Percentiles rank a stretch among this genome's conserved stretches.
phyloP scores from a whole-genome alignment of 2,888 invertebrate genomes.

The Scaeva pyrastri region DNA sequence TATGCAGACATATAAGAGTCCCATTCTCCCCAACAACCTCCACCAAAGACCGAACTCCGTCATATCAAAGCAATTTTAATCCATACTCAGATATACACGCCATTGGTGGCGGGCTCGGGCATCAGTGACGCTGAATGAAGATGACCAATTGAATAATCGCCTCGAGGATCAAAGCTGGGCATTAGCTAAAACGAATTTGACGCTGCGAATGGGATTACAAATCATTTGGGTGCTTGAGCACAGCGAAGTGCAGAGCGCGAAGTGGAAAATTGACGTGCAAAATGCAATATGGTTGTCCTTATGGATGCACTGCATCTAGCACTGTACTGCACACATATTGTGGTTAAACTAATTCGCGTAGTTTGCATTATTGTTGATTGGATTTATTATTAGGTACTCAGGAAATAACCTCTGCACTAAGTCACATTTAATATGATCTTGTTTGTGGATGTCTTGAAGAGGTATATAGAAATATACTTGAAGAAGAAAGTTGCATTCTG shows the following conservation, averaged over 20 bases:
- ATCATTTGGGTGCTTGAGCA: conserved; percentile 53
- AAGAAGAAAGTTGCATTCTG: too few species aligned
- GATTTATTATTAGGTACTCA: conserved; percentile 15
- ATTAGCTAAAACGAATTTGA: conserved; percentile 74
- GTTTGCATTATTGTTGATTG: conserved; percentile 45
- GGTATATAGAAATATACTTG: too few species aligned
- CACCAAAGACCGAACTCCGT: background rate
- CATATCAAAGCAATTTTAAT: conserved; percentile 79
- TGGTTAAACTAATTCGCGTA: conserved; percentile 19
- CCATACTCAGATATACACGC: conserved; percentile 79
- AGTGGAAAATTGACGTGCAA: conserved; percentile 61
- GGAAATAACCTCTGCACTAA: conserved; percentile 30
- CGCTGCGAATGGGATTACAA: conserved; percentile 71
- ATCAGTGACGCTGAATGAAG: conserved; percentile 77
- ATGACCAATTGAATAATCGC: conserved; percentile 76
- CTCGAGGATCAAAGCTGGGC: conserved; percentile 67
- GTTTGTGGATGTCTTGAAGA: background rate
- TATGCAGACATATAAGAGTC: conserved; percentile 35
- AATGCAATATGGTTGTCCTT: conserved; percentile 32
- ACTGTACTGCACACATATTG: conserved; percentile 6
- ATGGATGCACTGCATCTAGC: background rate
- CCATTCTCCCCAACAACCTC: background rate
- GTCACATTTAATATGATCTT: conserved; percentile 38
- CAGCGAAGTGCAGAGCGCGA: conserved; percentile 8
- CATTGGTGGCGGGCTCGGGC: conserved; percentile 79